Conservation (phyloP, 1,140 invertebrate genomes). For the Listronotus oregonensis region DNA sequence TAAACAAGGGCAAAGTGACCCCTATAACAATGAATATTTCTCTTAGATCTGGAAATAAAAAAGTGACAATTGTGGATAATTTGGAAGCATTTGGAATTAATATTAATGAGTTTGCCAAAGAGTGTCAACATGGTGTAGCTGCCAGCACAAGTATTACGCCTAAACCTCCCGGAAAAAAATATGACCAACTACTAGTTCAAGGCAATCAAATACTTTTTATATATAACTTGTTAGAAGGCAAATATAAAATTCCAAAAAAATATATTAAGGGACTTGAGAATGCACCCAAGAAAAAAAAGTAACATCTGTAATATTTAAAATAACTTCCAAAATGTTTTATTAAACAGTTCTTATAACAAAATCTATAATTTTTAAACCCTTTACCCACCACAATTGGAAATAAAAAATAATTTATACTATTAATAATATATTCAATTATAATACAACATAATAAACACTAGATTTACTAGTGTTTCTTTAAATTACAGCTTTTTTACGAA, state of each 20-base stretch:
- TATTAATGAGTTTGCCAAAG: conserved; percentile 76
- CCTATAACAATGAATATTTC: conserved; percentile 79
- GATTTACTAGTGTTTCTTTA: conserved; percentile 13
- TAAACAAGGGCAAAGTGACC: conserved; percentile 76
- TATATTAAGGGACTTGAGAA: conserved; percentile 69
- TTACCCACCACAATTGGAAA: no score
- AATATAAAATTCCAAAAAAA: conserved; percentile 69
- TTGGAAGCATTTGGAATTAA: conserved; percentile 84
- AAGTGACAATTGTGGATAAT: conserved; percentile 88
- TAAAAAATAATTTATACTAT: conserved; percentile 2
- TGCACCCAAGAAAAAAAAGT: conserved; percentile 67
- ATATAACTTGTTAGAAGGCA: conserved; percentile 71
- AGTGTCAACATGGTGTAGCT: conserved; percentile 82
- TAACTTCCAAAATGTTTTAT: no score
- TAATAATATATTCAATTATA: conserved; percentile 36
- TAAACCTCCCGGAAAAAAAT: conserved; percentile 72
- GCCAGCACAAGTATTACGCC: conserved; percentile 81
- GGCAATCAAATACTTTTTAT: conserved; percentile 87
- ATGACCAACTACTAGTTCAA: conserved; percentile 83
- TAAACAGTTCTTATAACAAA: no score
- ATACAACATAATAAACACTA: conserved; percentile 31
- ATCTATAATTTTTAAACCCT: no score
- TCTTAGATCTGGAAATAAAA: conserved; percentile 85
- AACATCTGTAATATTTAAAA: conserved; percentile 1
- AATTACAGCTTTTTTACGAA: conserved; percentile 28